Base-by-base conservation (phyloP, 1,140 invertebrate species). In the Chrysomallon squamiferum region DNA sequence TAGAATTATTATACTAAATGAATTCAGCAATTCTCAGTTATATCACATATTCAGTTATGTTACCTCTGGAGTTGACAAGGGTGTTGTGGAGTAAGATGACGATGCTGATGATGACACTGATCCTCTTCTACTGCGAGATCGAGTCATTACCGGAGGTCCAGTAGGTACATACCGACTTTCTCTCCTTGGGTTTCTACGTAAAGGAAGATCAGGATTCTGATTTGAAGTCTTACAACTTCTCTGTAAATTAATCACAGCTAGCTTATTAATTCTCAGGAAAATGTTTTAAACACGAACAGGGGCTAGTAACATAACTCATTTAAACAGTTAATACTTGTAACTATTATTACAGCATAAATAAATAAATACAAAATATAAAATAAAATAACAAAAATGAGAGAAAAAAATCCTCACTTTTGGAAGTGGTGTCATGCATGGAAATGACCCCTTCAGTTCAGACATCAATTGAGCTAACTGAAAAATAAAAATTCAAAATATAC, bases 381-480 rank as follows among this genome's bases (percentile, higher is more conserved):
- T n/a, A n/a, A n/a, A n/a, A n/a, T n/a, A n/a, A n/a, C n/a, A n/a
- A n/a, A n/a, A n/a, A n/a, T n/a, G n/a, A n/a, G n/a, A n/a, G n/a
- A n/a, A n/a, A 15, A 56, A 15, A 27, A 13, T 66, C 1, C 58
- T 67, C 49, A 75, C 71, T 50, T 58, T 68, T 13, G 64, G 58
- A 58, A 62, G 35, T n/a, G 43, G 30, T 27, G 60, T 59, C 58
- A 59, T 67, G 13, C 68, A 41, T 56, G 68, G 62, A 45, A 74
- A 47, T 11, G 62, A 27, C 29, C 68, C 62, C 45, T 73, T 68
- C 32, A 81, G 60, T 33, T 81, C 79, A 49, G 60, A 68, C 74
- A 79, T 79, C 52, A 81, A 60, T 50, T 74, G 73, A 32, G 75
- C 69, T 43, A 81, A 49, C 79, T 81, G 66, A 30, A 78, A 72